A percentile compares a stretch with the other conserved stretches of the same genome.
Evolutionary conservation across 2,797 vertebrate species (phyloP).

Genomic region (Poeciliopsis turneri): DNA sequence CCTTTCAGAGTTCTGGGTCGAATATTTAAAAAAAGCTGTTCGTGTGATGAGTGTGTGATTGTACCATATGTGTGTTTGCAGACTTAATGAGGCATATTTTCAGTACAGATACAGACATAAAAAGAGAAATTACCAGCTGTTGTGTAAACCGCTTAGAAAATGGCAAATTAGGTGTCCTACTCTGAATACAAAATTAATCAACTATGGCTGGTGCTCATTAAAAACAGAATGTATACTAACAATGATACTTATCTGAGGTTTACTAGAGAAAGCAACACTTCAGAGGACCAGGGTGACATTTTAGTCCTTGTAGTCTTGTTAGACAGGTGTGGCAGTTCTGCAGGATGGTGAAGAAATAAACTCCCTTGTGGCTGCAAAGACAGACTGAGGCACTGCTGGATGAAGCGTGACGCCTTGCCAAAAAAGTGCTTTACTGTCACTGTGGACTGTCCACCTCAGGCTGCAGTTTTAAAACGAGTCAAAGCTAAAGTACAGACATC

Average conservation of each 20-base stretch:
- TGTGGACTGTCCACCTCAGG: conserved; percentile 39
- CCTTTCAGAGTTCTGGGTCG: conserved; percentile 7
- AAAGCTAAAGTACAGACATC: neutral
- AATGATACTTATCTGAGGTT: conserved; percentile 39
- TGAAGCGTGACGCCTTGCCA: conserved; percentile 49
- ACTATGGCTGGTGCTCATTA: conserved; percentile 40
- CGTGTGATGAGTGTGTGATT: conserved; percentile 26
- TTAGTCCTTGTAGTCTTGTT: conserved; percentile 40
- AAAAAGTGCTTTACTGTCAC: conserved; percentile 33
- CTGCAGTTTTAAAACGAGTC: conserved; percentile 41
- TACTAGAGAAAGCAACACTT: conserved; percentile 21
- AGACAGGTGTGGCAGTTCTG: conserved; percentile 33
- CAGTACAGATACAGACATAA: conserved; percentile 29
- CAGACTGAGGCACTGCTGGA: conserved; percentile 50
- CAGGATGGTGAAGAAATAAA: conserved; percentile 33
- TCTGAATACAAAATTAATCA: conserved; percentile 49
- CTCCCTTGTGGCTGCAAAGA: conserved; percentile 52
- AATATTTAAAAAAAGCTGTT: conserved; percentile 20
- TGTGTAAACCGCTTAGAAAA: conserved; percentile 28
- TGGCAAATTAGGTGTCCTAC: conserved; percentile 39
- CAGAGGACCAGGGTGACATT: conserved; percentile 40
- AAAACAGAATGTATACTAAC: conserved; percentile 23
- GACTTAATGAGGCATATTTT: conserved; percentile 42
- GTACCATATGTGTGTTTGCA: neutral
- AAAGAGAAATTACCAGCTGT: conserved; percentile 37